Evolutionary conservation across 2,797 vertebrate genomes (phyloP).

Genomic region (Merluccius polli): DNA sequence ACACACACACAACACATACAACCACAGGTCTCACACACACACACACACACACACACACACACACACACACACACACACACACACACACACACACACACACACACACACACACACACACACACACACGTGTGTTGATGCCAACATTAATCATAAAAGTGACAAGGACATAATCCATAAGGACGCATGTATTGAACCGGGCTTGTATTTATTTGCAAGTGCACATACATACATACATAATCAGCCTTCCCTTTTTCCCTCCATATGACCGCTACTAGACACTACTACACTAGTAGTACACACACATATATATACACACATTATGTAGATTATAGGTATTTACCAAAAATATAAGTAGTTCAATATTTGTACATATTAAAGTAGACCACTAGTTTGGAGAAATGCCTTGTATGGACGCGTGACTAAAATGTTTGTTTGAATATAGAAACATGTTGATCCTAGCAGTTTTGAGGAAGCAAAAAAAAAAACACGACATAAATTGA

Average conservation of each 20-base stretch:
- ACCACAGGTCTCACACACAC: no score
- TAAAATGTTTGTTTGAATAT: background rate
- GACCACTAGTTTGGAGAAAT: background rate
- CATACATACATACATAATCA: slow-evolving; percentile 5
- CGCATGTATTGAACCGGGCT: slow-evolving; percentile 34
- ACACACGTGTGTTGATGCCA: slow-evolving; percentile 20
- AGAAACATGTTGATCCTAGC: background rate
- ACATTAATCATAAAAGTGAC: slow-evolving; percentile 51
- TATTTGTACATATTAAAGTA: background rate
- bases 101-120: slow-evolving; percentile 7
- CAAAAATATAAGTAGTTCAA: no score
- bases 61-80: background rate
- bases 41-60: background rate
- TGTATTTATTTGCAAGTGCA: slow-evolving; percentile 20
- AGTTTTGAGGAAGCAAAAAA: background rate
- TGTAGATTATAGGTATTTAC: background rate
- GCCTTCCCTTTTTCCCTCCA: background rate
- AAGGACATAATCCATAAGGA: slow-evolving; percentile 43
- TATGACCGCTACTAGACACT: background rate
- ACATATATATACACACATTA: background rate
- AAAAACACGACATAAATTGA: background rate
- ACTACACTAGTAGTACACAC: no score
- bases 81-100: slow-evolving; percentile 12
- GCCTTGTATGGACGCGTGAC: background rate
- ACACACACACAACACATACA: no score